Evolutionary conservation across 2,113 vertebrate genomes (phyloP).

Genomic region (Podarcis cretensis): DNA sequence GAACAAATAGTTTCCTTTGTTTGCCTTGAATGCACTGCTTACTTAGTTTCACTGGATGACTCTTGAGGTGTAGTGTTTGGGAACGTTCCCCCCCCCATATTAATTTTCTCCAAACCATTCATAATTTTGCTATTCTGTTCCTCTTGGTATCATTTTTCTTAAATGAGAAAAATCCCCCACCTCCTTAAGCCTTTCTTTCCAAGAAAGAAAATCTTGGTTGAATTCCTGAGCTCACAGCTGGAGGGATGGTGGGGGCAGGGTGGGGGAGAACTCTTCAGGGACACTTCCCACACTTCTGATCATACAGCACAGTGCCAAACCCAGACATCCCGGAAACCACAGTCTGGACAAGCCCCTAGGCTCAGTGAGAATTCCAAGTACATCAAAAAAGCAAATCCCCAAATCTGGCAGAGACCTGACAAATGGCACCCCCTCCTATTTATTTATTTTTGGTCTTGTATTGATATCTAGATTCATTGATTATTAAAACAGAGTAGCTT

Average conservation of each 20-base stretch:
- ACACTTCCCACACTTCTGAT: neutral
- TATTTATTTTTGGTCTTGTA: neutral
- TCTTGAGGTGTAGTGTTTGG: neutral
- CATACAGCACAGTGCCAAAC: neutral
- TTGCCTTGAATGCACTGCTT: neutral
- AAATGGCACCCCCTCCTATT: neutral
- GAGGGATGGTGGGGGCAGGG: neutral
- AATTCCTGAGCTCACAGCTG: neutral
- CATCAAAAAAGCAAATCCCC: neutral
- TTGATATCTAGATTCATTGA: neutral
- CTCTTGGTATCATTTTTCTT: neutral
- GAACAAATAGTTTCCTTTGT: neutral
- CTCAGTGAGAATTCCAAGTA: neutral
- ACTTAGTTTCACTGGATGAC: neutral
- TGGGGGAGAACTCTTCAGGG: neutral
- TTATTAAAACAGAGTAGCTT: neutral
- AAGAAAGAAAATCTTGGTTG: neutral
- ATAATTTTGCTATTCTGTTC: neutral
- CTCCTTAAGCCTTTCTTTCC: neutral
- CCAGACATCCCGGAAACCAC: slow-evolving; percentile 22
- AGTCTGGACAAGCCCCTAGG: neutral
- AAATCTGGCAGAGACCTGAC: neutral
- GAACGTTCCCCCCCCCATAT: neutral
- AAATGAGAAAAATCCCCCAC: too few species aligned
- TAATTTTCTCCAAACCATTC: neutral